Evolutionary conservation across 1,140 invertebrate genomes (phyloP).

Genomic region (Nymphalis io): DNA sequence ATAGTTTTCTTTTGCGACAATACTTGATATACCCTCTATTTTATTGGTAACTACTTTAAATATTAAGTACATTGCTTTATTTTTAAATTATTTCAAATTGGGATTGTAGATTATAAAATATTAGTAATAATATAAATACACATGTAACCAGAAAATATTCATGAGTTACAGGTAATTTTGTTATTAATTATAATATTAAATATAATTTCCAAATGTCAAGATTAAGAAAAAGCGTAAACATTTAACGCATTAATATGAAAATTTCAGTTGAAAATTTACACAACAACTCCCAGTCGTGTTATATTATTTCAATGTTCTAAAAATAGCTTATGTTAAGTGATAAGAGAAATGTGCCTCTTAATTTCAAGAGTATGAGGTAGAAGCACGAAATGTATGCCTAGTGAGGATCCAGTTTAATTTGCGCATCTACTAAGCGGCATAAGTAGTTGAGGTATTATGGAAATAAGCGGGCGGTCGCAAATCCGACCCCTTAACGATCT

Average conservation of each 20-base stretch:
- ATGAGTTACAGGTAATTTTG: too few species aligned
- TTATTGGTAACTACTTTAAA: too few species aligned
- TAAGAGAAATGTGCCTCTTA: slow-evolving; percentile 28
- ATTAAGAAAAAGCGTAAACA: too few species aligned
- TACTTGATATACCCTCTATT: too few species aligned
- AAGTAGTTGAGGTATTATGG: slow-evolving; percentile 47
- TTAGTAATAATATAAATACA: too few species aligned
- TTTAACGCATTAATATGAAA: background rate
- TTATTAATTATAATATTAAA: too few species aligned
- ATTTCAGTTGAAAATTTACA: background rate
- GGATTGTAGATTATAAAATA: too few species aligned
- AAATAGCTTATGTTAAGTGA: slow-evolving; percentile 24
- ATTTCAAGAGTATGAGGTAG: slow-evolving; percentile 22
- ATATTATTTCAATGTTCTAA: slow-evolving; percentile 9
- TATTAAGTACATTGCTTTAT: too few species aligned
- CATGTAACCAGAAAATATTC: too few species aligned
- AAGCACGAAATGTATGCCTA: slow-evolving; percentile 24
- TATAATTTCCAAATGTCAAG: too few species aligned
- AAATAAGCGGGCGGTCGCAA: slow-evolving; percentile 36
- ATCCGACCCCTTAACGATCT: slow-evolving; percentile 36
- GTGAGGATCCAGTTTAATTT: slow-evolving; percentile 41
- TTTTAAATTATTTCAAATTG: too few species aligned
- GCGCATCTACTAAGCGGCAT: slow-evolving; percentile 44
- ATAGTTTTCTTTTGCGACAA: too few species aligned
- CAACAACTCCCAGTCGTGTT: background rate